These are phyloP conservation scores for Holacanthella duospinosa DNA, from an alignment of 2,888 invertebrate genomes.

Conservation along the genomic window DNA sequence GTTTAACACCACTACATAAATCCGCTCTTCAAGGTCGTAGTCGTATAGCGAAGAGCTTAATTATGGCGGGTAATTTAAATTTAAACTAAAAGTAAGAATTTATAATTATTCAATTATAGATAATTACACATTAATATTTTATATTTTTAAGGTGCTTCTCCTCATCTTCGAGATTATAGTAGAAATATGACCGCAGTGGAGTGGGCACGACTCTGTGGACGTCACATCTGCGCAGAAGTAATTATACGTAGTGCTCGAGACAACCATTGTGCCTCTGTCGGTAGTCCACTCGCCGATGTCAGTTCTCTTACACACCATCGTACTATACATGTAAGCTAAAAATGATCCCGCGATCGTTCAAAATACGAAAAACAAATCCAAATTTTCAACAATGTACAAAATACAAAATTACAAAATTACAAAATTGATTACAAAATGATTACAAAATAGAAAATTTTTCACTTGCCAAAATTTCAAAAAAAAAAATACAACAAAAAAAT, in stretches of 20 bases:
- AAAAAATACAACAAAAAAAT: no score
- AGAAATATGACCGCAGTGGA: conserved; percentile 59
- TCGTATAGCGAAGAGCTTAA: conserved; percentile 59
- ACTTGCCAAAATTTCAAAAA: no score
- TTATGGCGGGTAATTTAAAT: conserved; percentile 55
- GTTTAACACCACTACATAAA: conserved; percentile 44
- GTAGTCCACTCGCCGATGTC: neutral
- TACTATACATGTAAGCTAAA: conserved; percentile 16
- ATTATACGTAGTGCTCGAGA: conserved; percentile 42
- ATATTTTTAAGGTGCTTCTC: conserved; percentile 53
- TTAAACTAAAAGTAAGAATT: conserved; percentile 1
- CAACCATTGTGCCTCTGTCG: conserved; percentile 6
- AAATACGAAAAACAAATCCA: no score
- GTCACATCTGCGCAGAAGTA: conserved; percentile 58
- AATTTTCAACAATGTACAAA: no score
- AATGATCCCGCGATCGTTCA: no score
- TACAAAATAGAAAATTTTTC: no score
- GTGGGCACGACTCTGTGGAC: conserved; percentile 63
- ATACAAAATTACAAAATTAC: no score
- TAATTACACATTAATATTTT: neutral
- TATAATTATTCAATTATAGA: neutral
- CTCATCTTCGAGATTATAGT: conserved; percentile 56
- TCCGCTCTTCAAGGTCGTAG: conserved; percentile 64
- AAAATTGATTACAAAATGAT: no score
- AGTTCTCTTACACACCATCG: conserved; percentile 8